Evolutionary conservation across 2,888 invertebrate genomes (phyloP), one percentile per base, ranked within the genome.

Genomic region (Disparrhopalites patrizii): DNA sequence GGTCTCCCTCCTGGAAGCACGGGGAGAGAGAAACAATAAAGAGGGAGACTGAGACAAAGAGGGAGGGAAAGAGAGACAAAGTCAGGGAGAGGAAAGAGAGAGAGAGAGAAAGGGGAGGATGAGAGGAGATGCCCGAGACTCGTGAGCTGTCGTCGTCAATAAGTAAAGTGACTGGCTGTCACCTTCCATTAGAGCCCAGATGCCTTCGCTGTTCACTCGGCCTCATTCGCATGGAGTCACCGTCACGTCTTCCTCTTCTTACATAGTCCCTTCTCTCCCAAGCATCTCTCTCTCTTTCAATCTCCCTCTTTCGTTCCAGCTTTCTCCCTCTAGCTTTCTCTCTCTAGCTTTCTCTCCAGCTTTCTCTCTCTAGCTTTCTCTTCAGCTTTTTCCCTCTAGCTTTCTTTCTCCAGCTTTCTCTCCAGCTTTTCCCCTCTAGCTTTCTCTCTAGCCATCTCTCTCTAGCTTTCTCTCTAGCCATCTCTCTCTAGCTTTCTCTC

Each of bases 181-280:
- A 66, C 66, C 62, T 66, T 62, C 62, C 66, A 66, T 67, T 67
- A 57, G 62, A 62, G 58, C 58, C 40, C 50, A 62, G 57, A 30
- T 63, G 63, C 54, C 30, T 63, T 47, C 40, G 28, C 28, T 18
- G 31, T 28, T 31, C 60, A 30, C 28, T 40, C 15, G 36, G 15
- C 5, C 40, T 40, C 40, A 40, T 40, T 40, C 5, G 5, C 40
- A 40, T 40, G 40, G 13, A 40, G 18, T 40, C 15, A 40, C 40
- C 40, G 40, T 15, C 40, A 7, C 18, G 5, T 13, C 15, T 40
- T 10, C 40, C 15, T 5, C 15, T 18, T 18, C 13, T 18, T 18
- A 40, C 15, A 7, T 13, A 18, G n/a, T n/a, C n/a, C n/a, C 40
- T 10, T 10, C 3, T 40, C 40, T 40, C 40, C 15, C 5, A 18